Evolutionary conservation across 2,888 invertebrate species (phyloP), one percentile per base, ranked within the genome.

Genomic region (Dromius quadrimaculatus): DNA sequence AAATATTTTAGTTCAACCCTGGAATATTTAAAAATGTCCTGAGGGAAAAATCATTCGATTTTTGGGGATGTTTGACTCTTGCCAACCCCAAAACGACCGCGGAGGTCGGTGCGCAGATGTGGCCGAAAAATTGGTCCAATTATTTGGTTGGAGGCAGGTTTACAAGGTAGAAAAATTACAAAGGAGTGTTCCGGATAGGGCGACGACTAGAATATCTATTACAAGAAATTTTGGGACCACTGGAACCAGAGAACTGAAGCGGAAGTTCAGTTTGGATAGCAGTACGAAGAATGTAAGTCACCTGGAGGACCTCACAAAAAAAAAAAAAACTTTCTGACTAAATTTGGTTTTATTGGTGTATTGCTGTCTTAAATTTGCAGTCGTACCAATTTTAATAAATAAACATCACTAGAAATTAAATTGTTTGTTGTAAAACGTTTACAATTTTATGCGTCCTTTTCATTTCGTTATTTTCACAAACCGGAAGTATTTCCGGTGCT

Each of bases 121-220:
- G 77, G 90, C 92, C 4, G 91, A 91, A 79, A 92, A 92, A 83
- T 80, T 92, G 74, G 90, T 89, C 76, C 88, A 91, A 73, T 84
- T 92, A 73, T 92, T 92, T 79, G 91, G 91, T 68, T 92, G 92
- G 92, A 84, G 92, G 75, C 92, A 92, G 80, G 92, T 91, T 5
- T 92, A 92, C 79, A 90, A 91, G 72, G 92, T 92, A 74, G 90
- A 92, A 78, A 91, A 91, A 80, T 84, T 91, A 75, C 92, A 92
- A 78, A 87, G 89, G 77, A 86, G 86, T 74, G 84, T 88, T 17
- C 81, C 83, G 0, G 81, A 81, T 20, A 77, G 83, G 81, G 84
- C 81, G 77, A 88, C 79, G 71, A 85, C 79, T 78, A 85, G 73
- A 82, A 87, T 81, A 77, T 83, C 77, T 75, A 81, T 81, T 78